A percentile compares a stretch with the other conserved stretches of the same genome.
Conservation (phyloP, 2,113 vertebrate species). For the Mustelus asterias region DNA sequence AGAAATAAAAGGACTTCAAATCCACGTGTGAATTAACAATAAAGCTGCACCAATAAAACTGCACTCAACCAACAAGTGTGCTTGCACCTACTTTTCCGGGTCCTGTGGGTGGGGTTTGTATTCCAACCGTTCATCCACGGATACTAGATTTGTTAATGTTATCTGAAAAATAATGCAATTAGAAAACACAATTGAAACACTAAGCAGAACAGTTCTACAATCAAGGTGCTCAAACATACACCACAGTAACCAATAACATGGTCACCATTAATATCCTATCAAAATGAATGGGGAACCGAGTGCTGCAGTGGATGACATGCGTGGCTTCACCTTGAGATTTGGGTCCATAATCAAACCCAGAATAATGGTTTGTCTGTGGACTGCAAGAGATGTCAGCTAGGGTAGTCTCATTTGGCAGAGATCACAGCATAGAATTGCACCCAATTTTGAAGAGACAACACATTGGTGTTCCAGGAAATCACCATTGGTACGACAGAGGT, state of each 20-base stretch:
- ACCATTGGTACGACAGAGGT: neutral
- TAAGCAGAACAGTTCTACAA: neutral
- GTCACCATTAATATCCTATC: neutral
- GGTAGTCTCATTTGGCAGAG: neutral
- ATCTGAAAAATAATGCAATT: conserved; percentile 58
- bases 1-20: neutral
- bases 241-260: neutral
- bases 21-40: neutral
- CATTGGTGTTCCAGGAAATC: neutral
- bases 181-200: neutral
- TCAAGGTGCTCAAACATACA: neutral
- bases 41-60: neutral
- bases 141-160: conserved; percentile 92
- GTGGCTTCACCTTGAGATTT: neutral
- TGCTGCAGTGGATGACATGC: neutral
- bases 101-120: conserved; percentile 92
- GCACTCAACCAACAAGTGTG: neutral
- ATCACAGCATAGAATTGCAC: neutral
- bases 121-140: conserved; percentile 84
- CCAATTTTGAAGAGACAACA: neutral
- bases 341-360: neutral
- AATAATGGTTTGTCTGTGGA: neutral
- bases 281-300: neutral
- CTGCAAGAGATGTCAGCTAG: neutral
- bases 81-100: conserved; percentile 70